Conservation (phyloP, 2,888 invertebrate genomes). For the Chelonus formosanus region DNA sequence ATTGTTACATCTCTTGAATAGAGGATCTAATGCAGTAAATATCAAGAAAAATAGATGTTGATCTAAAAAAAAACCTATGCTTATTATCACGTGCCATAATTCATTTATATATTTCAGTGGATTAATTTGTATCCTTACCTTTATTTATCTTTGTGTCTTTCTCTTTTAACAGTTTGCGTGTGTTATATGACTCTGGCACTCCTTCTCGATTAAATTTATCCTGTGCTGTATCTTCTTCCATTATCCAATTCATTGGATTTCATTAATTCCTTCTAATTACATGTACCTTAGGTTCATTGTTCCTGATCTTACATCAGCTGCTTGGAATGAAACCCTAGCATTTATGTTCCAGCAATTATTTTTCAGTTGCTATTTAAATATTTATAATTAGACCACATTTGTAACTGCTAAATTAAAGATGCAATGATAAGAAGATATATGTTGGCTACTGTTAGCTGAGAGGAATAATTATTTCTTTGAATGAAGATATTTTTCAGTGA, state of each 20-base stretch:
- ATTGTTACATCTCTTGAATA: too few species aligned
- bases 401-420: too few species aligned
- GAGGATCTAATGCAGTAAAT: background rate
- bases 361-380: too few species aligned
- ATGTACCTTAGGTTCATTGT: slow-evolving; percentile 12
- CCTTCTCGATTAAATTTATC: slow-evolving; percentile 25
- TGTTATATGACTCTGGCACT: slow-evolving; percentile 10
- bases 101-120: slow-evolving; percentile 17
- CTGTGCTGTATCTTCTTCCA: slow-evolving; percentile 12
- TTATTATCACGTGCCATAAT: slow-evolving; percentile 14
- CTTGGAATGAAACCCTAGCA: background rate
- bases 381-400: too few species aligned
- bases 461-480: too few species aligned
- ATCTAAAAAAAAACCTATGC: slow-evolving; percentile 4
- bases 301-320: background rate
- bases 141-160: slow-evolving; percentile 4
- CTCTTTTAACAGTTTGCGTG: slow-evolving; percentile 22
- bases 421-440: too few species aligned
- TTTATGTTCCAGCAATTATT: too few species aligned
- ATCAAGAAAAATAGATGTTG: background rate
- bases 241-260: slow-evolving; percentile 21
- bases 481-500: too few species aligned
- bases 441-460: too few species aligned
- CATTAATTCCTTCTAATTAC: slow-evolving; percentile 27
- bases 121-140: slow-evolving; percentile 18